These are phyloP conservation scores for Keiferia lycopersicella DNA, from an alignment of 2,888 invertebrate genomes.

Conservation along the genomic window DNA sequence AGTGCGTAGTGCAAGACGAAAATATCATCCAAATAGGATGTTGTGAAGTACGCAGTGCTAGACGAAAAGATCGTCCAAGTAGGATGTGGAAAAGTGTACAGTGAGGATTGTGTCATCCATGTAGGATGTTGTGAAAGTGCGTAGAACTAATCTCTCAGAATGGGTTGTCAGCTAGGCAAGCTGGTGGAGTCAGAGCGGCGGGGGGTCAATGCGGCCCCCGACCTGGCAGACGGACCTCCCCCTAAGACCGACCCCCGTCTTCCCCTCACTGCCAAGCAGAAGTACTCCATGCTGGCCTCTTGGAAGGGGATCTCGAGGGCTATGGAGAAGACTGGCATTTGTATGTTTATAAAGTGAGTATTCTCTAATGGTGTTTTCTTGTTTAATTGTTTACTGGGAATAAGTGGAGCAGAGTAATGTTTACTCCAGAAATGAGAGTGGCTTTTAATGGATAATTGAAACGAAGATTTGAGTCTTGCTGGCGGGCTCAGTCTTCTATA, in stretches of 20 bases:
- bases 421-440: too few species aligned
- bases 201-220: constrained; percentile 64
- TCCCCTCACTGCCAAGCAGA: constrained; percentile 92
- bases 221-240: constrained; percentile 81
- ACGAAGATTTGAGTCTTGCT: too few species aligned
- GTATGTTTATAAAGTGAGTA: constrained; percentile 95
- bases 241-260: constrained; percentile 88
- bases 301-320: constrained; percentile 96
- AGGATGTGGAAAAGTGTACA: too few species aligned
- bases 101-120: background rate
- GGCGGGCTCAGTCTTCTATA: too few species aligned
- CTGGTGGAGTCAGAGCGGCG: constrained; percentile 82
- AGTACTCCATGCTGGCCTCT: constrained; percentile 92
- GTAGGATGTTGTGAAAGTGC: background rate
- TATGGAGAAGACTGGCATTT: constrained; percentile 93
- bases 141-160: constrained; percentile 19
- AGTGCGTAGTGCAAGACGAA: background rate
- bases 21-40: background rate
- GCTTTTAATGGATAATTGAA: too few species aligned
- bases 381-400: background rate
- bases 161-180: constrained; percentile 91
- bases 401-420: too few species aligned
- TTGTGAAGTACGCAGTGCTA: background rate
- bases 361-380: background rate
- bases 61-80: background rate